Base-by-base conservation (phyloP, 2,797 vertebrate species). In the Hafferia zeledoni region DNA sequence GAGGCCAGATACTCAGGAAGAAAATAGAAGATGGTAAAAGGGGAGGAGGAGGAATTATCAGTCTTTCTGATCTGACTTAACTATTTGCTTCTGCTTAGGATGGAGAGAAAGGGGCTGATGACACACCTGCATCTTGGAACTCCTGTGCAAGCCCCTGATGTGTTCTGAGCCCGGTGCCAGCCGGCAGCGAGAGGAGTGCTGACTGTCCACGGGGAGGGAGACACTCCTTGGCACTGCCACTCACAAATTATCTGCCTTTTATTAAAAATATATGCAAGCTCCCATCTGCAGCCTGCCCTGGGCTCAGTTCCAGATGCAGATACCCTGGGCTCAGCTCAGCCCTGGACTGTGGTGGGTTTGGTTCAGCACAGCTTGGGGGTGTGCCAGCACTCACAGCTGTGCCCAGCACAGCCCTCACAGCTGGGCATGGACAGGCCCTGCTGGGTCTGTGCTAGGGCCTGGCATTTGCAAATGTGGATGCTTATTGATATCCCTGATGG, bases 81-180 rank as follows among this genome's bases (percentile, higher is more conserved):
- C 46, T 43, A 4, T 79, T 93, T 23, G 24, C 56, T 83, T 44
- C 57, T 28, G 52, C 17, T 67, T 5, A 9, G 18, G 28, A 17
- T 8, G 13, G 18, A 69, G 7, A 11, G 43, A 11, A 43, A 30
- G 0, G 3, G 67, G 52, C n/a, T 13, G n/a, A n/a, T 4, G 12
- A 6, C 6, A 17, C 0, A 3, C 10, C 52, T 17, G 49, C 35
- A 25, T 4, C 39, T 23, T 9, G 31, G 37, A 23, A 3, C 35
- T 44, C 18, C 44, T 2, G 19, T 6, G 52, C 0, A 4, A 44
- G 47, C 17, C 50, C 33, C 2, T 1, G 1, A 2, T 13, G 59
- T 1, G 0, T 31, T 56, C 24, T 7, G 22, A 41, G 39, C 33
- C 33, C 2, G 50, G 25, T 6, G 25, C 49, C 50, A 64, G 69